Percentiles rank a stretch among this genome's conserved stretches.
Evolutionary conservation across 2,797 vertebrate species (phyloP).

Genomic region (Danio kyathit): DNA sequence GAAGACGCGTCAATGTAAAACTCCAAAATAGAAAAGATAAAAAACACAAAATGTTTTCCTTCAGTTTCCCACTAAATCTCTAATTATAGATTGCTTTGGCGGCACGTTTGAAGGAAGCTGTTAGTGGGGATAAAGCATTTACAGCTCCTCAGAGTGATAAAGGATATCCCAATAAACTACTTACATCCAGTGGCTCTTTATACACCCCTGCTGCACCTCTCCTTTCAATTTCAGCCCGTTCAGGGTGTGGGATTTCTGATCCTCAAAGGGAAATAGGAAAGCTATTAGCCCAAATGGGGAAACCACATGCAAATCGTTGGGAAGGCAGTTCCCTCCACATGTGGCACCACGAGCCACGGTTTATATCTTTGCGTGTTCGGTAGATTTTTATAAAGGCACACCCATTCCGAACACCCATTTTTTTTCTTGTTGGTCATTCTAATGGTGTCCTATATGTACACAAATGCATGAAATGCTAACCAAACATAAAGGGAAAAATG

Average conservation of each 20-base stretch:
- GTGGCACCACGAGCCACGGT: conserved; percentile 51
- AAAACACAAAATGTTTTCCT: conserved; percentile 65
- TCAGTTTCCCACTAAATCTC: conserved; percentile 69
- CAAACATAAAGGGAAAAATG: too few relatives aligned
- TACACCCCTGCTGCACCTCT: conserved; percentile 70
- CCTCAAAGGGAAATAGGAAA: conserved; percentile 73
- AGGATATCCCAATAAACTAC: conserved; percentile 74
- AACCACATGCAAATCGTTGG: conserved; percentile 76
- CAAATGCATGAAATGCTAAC: neutral
- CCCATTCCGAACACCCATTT: neutral
- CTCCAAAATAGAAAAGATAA: conserved; percentile 77
- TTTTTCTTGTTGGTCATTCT: neutral
- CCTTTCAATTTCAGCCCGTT: conserved; percentile 73
- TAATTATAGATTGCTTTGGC: conserved; percentile 82
- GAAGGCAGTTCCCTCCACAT: conserved; percentile 60
- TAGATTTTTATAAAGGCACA: conserved; percentile 16
- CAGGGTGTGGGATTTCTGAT: conserved; percentile 76
- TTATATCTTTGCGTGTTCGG: conserved; percentile 49
- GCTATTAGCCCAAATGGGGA: conserved; percentile 72
- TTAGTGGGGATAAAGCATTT: conserved; percentile 74
- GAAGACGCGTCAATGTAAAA: conserved; percentile 71
- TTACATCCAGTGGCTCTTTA: conserved; percentile 59
- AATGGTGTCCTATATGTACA: neutral
- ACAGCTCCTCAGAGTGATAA: conserved; percentile 68
- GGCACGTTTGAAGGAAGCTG: conserved; percentile 77